Conservation (phyloP, 2,888 invertebrate genomes). For the Lissocephala sabroskyi region DNA sequence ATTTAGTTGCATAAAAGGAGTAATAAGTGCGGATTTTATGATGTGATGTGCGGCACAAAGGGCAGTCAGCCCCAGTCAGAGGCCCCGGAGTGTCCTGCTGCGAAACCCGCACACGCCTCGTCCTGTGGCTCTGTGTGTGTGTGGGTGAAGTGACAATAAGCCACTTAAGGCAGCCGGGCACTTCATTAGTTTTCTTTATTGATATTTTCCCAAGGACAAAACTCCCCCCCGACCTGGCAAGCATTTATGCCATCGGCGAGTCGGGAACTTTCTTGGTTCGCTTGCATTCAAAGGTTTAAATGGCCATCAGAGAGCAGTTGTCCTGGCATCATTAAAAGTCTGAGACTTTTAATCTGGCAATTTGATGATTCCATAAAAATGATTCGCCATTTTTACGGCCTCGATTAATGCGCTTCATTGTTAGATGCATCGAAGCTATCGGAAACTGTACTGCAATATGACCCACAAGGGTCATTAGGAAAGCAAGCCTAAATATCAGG, state of each 20-base stretch:
- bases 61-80: not conserved
- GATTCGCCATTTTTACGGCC: conserved; percentile 22
- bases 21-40: conserved; percentile 60
- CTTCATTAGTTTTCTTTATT: conserved; percentile 64
- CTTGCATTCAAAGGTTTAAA: not conserved
- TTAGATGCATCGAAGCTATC: no score
- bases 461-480: no score
- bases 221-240: no score
- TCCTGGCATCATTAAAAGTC: no score
- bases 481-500: no score
- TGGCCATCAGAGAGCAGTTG: no score
- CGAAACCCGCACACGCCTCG: conserved; percentile 13
- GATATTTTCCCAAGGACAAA: conserved; percentile 56
- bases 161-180: conserved; percentile 61
- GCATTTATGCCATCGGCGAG: no score
- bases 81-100: conserved; percentile 12
- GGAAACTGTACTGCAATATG: no score
- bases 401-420: no score
- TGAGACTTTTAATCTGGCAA: no score
- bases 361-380: conserved; percentile 48
- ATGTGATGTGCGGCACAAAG: conserved; percentile 34
- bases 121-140: conserved; percentile 18
- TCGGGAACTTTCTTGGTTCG: not conserved
- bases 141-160: conserved; percentile 58
- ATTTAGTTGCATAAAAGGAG: conserved; percentile 44